phyloP scores from a whole-genome alignment of 2,888 invertebrate species.

The Patella pellucida region DNA sequence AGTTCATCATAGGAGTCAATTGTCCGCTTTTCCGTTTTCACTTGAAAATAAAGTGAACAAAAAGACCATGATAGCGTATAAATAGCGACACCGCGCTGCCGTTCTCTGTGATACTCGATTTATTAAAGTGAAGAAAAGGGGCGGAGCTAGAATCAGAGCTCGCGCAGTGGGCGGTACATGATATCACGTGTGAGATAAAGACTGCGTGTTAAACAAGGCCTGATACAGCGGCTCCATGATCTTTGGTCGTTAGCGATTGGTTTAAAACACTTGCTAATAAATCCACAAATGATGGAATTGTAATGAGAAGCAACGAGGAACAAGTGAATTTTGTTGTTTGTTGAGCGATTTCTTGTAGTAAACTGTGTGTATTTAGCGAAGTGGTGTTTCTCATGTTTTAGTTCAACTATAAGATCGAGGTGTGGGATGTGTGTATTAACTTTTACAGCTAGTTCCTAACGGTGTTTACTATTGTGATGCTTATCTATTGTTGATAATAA shows the following conservation, averaged over 20 bases:
- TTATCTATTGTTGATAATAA: background rate
- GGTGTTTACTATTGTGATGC: too few species aligned
- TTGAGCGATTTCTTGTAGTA: background rate
- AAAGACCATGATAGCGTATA: background rate
- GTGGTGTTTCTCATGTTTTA: constrained; percentile 4
- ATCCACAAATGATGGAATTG: constrained; percentile 11
- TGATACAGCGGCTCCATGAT: constrained; percentile 2
- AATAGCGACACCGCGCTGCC: background rate
- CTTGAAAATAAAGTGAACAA: constrained; percentile 6
- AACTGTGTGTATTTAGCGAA: constrained; percentile 8
- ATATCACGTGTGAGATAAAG: constrained; percentile 6
- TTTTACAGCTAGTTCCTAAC: too few species aligned
- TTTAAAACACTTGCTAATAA: constrained; percentile 11
- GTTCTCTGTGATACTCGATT: background rate
- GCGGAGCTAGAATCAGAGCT: background rate
- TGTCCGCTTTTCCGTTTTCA: background rate
- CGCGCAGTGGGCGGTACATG: background rate
- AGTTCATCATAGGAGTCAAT: constrained; percentile 1
- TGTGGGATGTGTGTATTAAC: background rate
- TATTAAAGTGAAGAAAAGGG: background rate
- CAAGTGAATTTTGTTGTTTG: background rate
- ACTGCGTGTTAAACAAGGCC: constrained; percentile 7
- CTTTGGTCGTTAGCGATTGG: constrained; percentile 9
- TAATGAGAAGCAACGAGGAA: background rate
- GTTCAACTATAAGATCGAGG: background rate